These are phyloP conservation scores for Drosophila dunni DNA, from an alignment of 1,140 invertebrate genomes.

Conservation along the genomic window DNA sequence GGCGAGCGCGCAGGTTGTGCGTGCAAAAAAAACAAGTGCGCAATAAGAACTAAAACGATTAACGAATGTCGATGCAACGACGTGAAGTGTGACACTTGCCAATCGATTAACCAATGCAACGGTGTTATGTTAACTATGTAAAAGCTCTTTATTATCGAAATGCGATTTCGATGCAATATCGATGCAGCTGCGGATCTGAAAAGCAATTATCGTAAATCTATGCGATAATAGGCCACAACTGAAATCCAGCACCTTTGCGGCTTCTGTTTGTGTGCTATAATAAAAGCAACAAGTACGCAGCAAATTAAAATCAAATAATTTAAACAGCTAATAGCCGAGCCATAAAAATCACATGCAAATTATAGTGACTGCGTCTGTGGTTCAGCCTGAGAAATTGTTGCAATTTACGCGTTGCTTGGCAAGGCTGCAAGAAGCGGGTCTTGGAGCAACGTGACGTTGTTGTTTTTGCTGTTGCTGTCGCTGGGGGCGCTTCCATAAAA, in stretches of 20 bases:
- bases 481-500: constrained; percentile 42
- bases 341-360: constrained; percentile 84
- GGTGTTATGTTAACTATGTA: too few species aligned
- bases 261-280: constrained; percentile 37
- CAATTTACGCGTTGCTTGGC: constrained; percentile 64
- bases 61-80: not conserved
- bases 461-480: not conserved
- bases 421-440: constrained; percentile 14
- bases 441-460: not conserved
- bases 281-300: constrained; percentile 75
- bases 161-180: not conserved
- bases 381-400: constrained; percentile 68
- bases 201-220: constrained; percentile 68
- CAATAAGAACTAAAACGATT: not conserved
- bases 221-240: constrained; percentile 57
- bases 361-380: constrained; percentile 68
- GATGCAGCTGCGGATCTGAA: constrained; percentile 55
- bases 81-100: too few species aligned
- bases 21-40: not conserved
- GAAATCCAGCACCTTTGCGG: constrained; percentile 22
- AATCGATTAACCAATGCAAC: too few species aligned
- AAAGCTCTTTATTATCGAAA: too few species aligned
- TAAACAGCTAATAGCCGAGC: constrained; percentile 72
- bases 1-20: not conserved
- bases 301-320: constrained; percentile 84